A percentile compares a stretch with the other conserved stretches of the same genome.
Conservation (phyloP, 1,140 invertebrate species). For the Drosophila watanabei region DNA sequence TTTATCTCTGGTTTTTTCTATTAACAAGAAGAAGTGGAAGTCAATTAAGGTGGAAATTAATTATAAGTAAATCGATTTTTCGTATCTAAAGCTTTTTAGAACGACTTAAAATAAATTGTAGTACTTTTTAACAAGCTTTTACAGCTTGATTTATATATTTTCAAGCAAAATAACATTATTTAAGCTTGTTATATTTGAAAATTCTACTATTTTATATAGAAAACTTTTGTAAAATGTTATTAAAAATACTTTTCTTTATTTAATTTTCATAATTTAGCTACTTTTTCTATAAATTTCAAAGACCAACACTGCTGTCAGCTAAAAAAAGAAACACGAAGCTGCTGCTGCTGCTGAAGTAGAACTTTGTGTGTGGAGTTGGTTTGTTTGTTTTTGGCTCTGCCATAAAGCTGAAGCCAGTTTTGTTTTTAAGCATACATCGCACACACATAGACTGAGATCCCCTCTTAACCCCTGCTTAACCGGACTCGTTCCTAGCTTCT, state of each 20-base stretch:
- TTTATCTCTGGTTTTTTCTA: neutral
- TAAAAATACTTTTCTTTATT: neutral
- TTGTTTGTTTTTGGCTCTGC: slow-evolving; percentile 77
- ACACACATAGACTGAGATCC: slow-evolving; percentile 8
- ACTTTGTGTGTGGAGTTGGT: slow-evolving; percentile 53
- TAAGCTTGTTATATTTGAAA: neutral
- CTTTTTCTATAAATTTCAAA: neutral
- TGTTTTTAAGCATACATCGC: slow-evolving; percentile 62
- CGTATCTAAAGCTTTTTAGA: fast-evolving
- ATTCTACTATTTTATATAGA: neutral
- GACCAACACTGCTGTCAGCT: slow-evolving; percentile 17
- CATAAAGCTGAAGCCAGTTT: slow-evolving; percentile 80
- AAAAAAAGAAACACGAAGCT: slow-evolving; percentile 27
- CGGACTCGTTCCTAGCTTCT: slow-evolving; percentile 17
- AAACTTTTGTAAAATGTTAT: neutral
- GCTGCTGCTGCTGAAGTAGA: slow-evolving; percentile 39
- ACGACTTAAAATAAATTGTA: neutral
- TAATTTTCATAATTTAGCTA: neutral
- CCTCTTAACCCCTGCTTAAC: slow-evolving; percentile 35
- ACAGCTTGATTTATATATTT: neutral
- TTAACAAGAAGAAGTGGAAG: neutral
- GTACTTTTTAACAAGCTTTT: neutral
- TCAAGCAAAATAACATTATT: too few species aligned
- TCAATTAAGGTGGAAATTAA: neutral
- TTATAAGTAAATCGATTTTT: too few species aligned